These are phyloP conservation scores for Beris morrisii DNA, from an alignment of 2,888 invertebrate genomes.

Conservation along the genomic window DNA sequence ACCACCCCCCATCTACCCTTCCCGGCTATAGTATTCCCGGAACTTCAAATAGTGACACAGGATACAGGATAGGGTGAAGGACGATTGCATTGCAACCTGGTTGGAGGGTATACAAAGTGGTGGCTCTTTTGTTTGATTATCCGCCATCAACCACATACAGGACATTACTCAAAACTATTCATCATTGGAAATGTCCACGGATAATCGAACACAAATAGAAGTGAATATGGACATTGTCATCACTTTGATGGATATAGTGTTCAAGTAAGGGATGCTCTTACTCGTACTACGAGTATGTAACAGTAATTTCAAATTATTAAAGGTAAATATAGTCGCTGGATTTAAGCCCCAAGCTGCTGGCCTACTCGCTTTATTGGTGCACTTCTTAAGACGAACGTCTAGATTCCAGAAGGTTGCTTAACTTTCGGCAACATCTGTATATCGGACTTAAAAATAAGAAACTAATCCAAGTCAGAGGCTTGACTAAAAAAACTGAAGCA, in stretches of 20 bases:
- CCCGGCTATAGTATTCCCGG: background rate
- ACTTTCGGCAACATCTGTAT: too few species aligned
- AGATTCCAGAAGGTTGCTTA: too few species aligned
- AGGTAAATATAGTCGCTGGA: too few species aligned
- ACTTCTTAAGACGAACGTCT: too few species aligned
- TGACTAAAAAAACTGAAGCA: too few species aligned
- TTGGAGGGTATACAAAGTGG: background rate
- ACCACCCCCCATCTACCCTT: background rate
- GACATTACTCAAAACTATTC: slow-evolving; percentile 33
- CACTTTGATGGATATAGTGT: slow-evolving; percentile 27
- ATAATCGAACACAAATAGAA: slow-evolving; percentile 33
- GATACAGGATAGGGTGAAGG: slow-evolving; percentile 1
- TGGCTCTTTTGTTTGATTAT: slow-evolving; percentile 29
- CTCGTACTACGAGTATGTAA: too few species aligned
- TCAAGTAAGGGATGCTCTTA: too few species aligned
- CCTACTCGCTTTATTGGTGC: too few species aligned
- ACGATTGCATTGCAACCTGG: background rate
- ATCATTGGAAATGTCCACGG: slow-evolving; percentile 29
- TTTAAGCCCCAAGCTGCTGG: too few species aligned
- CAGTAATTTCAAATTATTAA: too few species aligned
- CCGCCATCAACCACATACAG: slow-evolving; percentile 17
- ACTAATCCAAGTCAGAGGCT: too few species aligned
- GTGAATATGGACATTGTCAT: slow-evolving; percentile 29
- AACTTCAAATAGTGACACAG: background rate
- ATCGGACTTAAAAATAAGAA: too few species aligned